Conservation (phyloP, 2,797 vertebrate genomes). For the Sorex maritimensis region DNA sequence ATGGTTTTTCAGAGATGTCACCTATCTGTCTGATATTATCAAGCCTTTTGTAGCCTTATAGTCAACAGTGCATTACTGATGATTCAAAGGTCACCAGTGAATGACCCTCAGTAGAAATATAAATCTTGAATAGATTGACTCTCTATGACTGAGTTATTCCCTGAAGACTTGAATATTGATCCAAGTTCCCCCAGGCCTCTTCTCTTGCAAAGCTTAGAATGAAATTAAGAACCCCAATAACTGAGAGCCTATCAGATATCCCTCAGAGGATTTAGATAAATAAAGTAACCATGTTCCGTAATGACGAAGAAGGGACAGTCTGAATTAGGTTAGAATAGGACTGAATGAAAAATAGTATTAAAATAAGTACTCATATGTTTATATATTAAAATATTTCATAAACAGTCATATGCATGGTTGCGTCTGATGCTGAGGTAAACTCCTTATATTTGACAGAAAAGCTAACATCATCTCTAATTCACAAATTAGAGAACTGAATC, state of each 20-base stretch:
- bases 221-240: conserved; percentile 3
- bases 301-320: background rate
- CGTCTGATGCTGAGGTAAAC: background rate
- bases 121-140: background rate
- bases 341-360: background rate
- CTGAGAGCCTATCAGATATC: background rate
- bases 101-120: background rate
- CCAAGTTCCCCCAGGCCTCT: background rate
- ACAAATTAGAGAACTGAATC: conserved; percentile 22
- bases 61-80: background rate
- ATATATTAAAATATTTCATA: conserved; percentile 21
- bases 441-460: background rate
- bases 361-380: background rate
- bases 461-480: background rate
- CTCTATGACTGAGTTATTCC: background rate
- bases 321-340: background rate
- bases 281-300: background rate
- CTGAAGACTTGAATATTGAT: background rate
- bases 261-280: background rate
- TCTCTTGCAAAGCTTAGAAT: background rate
- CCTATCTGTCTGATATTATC: background rate
- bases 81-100: too few relatives aligned
- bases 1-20: background rate
- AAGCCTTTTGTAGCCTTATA: background rate
- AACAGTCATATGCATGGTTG: background rate